Evolutionary conservation across 2,888 invertebrate species (phyloP).

Genomic region (Apamea anceps): DNA sequence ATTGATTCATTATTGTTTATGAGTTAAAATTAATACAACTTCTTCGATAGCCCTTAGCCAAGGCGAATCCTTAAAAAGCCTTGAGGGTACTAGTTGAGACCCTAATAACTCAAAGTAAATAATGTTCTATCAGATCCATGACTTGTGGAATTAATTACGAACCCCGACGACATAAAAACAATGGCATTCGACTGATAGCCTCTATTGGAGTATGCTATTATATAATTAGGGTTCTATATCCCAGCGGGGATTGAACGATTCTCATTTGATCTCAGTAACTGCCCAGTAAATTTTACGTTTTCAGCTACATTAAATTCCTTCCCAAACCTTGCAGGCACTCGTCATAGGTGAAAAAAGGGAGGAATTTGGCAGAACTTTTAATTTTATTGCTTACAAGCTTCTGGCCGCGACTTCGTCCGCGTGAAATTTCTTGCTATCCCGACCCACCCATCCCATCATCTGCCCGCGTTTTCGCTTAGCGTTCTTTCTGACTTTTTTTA

Average conservation of each 20-base stretch:
- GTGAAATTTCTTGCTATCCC: neutral
- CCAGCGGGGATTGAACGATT: slow-evolving; percentile 44
- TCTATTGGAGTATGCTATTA: slow-evolving; percentile 54
- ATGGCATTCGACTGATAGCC: slow-evolving; percentile 46
- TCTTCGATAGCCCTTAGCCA: slow-evolving; percentile 70
- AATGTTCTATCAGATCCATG: slow-evolving; percentile 63
- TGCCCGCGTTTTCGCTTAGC: neutral
- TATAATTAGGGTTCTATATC: slow-evolving; percentile 54
- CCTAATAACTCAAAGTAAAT: slow-evolving; percentile 71
- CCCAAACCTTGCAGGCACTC: neutral
- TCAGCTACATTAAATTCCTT: slow-evolving; percentile 45
- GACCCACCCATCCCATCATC: neutral
- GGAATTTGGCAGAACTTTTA: neutral
- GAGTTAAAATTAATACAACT: slow-evolving; percentile 78
- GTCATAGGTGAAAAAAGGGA: neutral
- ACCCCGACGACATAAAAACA: slow-evolving; percentile 61
- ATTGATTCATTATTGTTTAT: slow-evolving; percentile 77
- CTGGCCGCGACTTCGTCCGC: neutral
- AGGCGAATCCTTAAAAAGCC: slow-evolving; percentile 52
- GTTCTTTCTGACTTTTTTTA: neutral
- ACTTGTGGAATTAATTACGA: slow-evolving; percentile 67
- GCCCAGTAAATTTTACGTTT: slow-evolving; percentile 32
- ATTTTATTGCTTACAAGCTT: neutral
- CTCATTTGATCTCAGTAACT: slow-evolving; percentile 56
- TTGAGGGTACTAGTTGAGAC: slow-evolving; percentile 57